Conservation (phyloP, 1,140 invertebrate genomes). For the Lasioglossum albipes region DNA sequence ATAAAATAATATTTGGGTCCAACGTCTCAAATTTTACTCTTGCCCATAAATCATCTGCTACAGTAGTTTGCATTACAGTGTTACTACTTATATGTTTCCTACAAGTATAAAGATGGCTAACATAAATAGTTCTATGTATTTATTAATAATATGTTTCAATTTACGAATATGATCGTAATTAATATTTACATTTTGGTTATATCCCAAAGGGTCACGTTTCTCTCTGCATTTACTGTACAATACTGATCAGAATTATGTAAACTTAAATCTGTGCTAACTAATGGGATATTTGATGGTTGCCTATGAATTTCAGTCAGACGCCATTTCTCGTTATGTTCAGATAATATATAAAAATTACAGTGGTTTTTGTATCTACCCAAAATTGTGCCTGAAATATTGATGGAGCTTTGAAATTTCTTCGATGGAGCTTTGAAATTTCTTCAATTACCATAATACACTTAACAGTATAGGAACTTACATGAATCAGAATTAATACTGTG, state of each 20-base stretch:
- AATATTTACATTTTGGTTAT: conserved; percentile 65
- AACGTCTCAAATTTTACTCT: conserved; percentile 67
- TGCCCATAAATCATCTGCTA: conserved; percentile 70
- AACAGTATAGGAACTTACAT: conserved; percentile 56
- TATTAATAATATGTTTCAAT: not conserved
- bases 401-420: conserved; percentile 21
- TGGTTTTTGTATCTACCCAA: conserved; percentile 66
- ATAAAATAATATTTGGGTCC: conserved; percentile 68
- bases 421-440: conserved; percentile 20
- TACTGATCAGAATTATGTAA: conserved; percentile 60
- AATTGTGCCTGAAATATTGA: conserved; percentile 59
- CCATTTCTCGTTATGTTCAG: conserved; percentile 52
- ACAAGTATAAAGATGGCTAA: conserved; percentile 18
- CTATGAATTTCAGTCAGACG: conserved; percentile 58
- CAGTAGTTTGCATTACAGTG: conserved; percentile 46
- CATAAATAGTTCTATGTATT: not conserved
- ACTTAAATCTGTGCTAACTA: conserved; percentile 66
- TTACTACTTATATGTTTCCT: conserved; percentile 58
- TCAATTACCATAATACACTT: conserved; percentile 21
- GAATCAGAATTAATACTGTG: conserved; percentile 49
- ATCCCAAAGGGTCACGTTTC: conserved; percentile 69
- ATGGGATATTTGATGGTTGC: conserved; percentile 57
- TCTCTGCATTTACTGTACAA: conserved; percentile 66
- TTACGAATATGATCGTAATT: not conserved
- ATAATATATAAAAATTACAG: conserved; percentile 63